A percentile compares a stretch with the other conserved stretches of the same genome.
phyloP scores from a whole-genome alignment of 1,140 invertebrate species.

The Plectrocnemia conspersa region DNA sequence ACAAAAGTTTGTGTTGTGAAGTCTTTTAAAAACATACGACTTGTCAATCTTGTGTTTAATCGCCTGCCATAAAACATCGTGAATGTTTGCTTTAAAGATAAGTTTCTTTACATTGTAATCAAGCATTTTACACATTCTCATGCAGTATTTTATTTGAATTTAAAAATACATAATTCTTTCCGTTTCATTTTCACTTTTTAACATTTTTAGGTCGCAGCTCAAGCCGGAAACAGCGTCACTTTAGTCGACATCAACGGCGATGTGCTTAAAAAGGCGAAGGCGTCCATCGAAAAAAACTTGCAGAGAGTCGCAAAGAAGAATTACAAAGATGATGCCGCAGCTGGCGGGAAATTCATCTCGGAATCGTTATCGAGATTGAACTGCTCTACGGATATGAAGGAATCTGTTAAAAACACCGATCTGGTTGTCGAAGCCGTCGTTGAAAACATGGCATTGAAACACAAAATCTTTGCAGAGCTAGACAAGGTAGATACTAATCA shows the following conservation, averaged over 20 bases:
- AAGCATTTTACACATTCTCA: too few species aligned
- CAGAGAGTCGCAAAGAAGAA: constrained; percentile 74
- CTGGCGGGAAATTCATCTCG: constrained; percentile 63
- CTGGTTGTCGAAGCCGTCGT: constrained; percentile 85
- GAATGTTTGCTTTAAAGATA: too few species aligned
- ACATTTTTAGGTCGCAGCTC: constrained; percentile 63
- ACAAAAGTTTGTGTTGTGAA: too few species aligned
- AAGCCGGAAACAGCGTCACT: constrained; percentile 68
- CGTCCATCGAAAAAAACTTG: constrained; percentile 65
- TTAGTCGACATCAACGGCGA: constrained; percentile 70
- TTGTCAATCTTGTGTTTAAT: too few species aligned
- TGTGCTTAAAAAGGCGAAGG: constrained; percentile 63
- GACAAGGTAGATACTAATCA: constrained; percentile 48
- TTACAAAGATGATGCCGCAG: constrained; percentile 62
- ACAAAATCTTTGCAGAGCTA: constrained; percentile 67
- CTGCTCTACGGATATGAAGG: constrained; percentile 56
- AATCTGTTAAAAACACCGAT: constrained; percentile 63
- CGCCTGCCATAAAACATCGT: too few species aligned
- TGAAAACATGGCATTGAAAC: constrained; percentile 77
- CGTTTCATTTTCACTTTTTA: too few species aligned
- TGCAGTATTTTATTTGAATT: too few species aligned
- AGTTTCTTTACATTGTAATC: too few species aligned
- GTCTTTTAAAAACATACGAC: too few species aligned
- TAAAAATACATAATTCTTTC: neutral
- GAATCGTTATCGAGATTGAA: constrained; percentile 59